Evolutionary conservation across 2,888 invertebrate genomes (phyloP).

Genomic region (Anthrax anthrax): DNA sequence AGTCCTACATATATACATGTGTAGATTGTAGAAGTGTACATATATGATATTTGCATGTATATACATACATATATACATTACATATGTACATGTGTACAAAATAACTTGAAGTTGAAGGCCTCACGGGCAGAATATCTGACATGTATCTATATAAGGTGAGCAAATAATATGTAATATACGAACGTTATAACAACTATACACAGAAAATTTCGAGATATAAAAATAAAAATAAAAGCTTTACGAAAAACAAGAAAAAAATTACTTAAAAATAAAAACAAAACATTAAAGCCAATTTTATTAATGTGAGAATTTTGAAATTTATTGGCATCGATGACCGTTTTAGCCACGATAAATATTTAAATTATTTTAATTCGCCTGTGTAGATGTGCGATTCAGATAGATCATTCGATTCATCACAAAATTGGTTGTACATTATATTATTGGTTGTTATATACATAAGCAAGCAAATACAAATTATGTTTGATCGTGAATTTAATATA

Average conservation of each 20-base stretch:
- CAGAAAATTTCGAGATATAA: background rate
- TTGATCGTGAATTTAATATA: too few relatives aligned
- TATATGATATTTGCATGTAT: too few relatives aligned
- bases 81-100: too few relatives aligned
- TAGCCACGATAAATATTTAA: conserved; percentile 7
- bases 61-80: too few relatives aligned
- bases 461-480: too few relatives aligned
- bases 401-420: background rate
- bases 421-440: too few relatives aligned
- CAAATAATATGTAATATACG: background rate
- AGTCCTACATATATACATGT: background rate
- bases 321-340: conserved; percentile 11
- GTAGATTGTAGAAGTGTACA: too few relatives aligned
- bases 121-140: background rate
- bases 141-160: background rate
- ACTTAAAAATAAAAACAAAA: background rate
- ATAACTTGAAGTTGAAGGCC: background rate
- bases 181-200: background rate
- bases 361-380: conserved; percentile 5
- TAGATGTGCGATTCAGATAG: conserved; percentile 3
- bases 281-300: conserved; percentile 17
- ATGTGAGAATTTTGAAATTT: conserved; percentile 27
- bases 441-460: too few relatives aligned
- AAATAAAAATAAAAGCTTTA: background rate
- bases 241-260: background rate